A percentile compares a stretch with the other conserved stretches of the same genome.
phyloP scores from a whole-genome alignment of 2,888 invertebrate species.

The Loripinus fragilis region DNA sequence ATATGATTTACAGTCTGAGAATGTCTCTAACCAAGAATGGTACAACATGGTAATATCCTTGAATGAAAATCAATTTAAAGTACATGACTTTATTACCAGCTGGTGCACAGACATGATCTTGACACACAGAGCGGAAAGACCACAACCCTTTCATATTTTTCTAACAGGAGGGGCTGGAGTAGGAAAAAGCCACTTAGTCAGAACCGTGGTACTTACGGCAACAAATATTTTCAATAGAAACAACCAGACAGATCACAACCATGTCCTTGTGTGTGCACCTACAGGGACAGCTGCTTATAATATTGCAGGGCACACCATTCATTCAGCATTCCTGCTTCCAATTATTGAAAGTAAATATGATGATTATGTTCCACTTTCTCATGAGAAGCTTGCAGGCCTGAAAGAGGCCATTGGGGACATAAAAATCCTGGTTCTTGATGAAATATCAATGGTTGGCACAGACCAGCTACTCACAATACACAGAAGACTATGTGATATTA shows the following conservation, averaged over 20 bases:
- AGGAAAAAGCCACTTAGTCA: constrained; percentile 55
- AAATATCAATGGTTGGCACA: no score
- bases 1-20: constrained; percentile 32
- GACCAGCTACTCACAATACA: no score
- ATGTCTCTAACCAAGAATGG: constrained; percentile 42
- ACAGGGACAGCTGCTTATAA: no score
- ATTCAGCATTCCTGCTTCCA: no score
- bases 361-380: no score
- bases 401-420: no score
- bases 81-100: constrained; percentile 51
- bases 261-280: no score
- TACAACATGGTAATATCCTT: constrained; percentile 41
- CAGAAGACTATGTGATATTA: no score
- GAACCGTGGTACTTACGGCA: constrained; percentile 52
- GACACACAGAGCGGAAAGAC: constrained; percentile 34
- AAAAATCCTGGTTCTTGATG: no score
- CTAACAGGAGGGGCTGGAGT: constrained; percentile 61
- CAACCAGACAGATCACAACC: constrained; percentile 35
- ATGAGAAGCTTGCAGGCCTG: no score
- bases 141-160: constrained; percentile 56
- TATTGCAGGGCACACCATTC: no score
- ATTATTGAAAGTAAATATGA: no score
- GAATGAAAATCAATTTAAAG: constrained; percentile 40
- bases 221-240: constrained; percentile 34
- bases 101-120: constrained; percentile 51